Base-by-base conservation (phyloP, 2,888 invertebrate genomes). In the Conops quadrifasciatus region DNA sequence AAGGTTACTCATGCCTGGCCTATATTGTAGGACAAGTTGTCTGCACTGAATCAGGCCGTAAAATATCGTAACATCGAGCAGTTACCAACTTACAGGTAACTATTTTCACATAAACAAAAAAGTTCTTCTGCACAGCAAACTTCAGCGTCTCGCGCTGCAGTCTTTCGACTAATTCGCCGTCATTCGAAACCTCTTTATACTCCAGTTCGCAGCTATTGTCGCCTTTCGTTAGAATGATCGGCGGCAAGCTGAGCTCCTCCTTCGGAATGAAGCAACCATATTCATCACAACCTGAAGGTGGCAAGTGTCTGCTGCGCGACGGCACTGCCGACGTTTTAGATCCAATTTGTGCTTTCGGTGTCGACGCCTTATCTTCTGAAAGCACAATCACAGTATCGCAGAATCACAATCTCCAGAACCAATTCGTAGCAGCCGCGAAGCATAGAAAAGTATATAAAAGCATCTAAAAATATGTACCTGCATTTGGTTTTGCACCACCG, bases 111-210 rank as follows among this genome's bases (percentile, higher is more conserved):
- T 89, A 88, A 15, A 94, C 91, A 81, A 89, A 90, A 59, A 94
- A 88, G 84, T 94, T 94, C 72, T 90, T 89, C 82, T 92, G 92
- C 43, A 94, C 84, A 11, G 92, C 91, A 85, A 94, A 94, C 80
- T 89, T 90, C 19, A 93, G 87, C 69, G 90, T 89, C 78, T 90
- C 89, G 56, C 87, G 88, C 77, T 88, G 88, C 73, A 91, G 79
- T 62, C 88, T 87, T 77, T 89, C 88, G 56, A 91, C 87, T 1
- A 91, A 87, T 24, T 86, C 86, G 2, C 84, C 86, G 74, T 88
- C 86, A 76, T 91, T 90, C 70, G 87, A 85, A 72, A 84, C 81
- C 73, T 84, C 83, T 66, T 81, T 81, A 65, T 81, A 84, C 56
- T 81, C 80, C 71, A 77, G 80, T 70, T 85, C 85, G 74, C 80